Percentiles rank a stretch among this genome's conserved stretches.
These are phyloP conservation scores for Corythornis leucogaster DNA, from an alignment of 2,797 vertebrate genomes.

Conservation along the genomic window DNA sequence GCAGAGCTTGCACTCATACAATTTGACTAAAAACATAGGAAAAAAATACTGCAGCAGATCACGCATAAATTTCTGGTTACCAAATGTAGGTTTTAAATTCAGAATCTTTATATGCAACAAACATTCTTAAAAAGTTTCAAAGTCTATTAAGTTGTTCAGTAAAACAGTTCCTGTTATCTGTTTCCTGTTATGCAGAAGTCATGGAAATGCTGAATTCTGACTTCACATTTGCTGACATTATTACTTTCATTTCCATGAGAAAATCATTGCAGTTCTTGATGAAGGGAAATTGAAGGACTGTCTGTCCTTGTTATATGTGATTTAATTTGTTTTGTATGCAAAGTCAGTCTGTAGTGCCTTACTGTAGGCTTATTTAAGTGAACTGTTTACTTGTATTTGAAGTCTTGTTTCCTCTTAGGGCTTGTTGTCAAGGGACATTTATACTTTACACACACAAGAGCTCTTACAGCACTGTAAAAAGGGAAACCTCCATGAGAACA, in stretches of 20 bases:
- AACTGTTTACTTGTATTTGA: background rate
- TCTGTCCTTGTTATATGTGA: background rate
- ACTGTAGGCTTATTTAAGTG: background rate
- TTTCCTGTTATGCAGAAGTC: constrained; percentile 74
- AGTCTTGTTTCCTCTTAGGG: background rate
- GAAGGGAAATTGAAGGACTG: background rate
- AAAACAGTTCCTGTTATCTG: constrained; percentile 64
- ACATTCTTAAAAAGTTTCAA: background rate
- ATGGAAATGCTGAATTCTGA: constrained; percentile 61
- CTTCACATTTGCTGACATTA: constrained; percentile 49
- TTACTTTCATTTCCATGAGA: constrained; percentile 68
- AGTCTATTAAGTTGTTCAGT: constrained; percentile 16
- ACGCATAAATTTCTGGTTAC: background rate
- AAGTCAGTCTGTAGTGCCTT: background rate
- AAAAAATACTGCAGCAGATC: background rate
- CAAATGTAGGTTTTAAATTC: background rate
- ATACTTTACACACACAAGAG: background rate
- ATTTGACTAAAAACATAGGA: background rate
- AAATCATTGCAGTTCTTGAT: background rate
- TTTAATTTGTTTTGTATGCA: background rate
- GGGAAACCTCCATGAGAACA: background rate
- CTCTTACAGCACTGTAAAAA: background rate
- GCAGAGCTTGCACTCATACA: background rate
- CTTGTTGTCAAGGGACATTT: background rate
- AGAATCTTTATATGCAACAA: background rate